phyloP scores from a whole-genome alignment of 2,797 vertebrate species.

The Miichthys miiuy region DNA sequence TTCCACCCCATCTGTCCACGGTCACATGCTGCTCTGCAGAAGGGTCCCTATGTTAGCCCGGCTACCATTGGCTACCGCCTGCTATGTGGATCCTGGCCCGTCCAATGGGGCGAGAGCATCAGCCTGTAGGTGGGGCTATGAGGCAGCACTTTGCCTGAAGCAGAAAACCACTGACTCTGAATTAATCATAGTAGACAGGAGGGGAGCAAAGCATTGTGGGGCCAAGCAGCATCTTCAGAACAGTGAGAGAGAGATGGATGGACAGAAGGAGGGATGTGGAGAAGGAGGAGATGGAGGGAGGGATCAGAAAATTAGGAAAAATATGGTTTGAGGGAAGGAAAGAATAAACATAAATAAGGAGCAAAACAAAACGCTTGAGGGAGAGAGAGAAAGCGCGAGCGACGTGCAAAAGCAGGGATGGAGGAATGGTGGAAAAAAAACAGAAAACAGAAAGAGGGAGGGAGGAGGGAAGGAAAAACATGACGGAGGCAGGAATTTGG shows the following conservation, averaged over 20 bases:
- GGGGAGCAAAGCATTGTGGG: constrained; percentile 77
- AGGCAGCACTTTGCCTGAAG: constrained; percentile 71
- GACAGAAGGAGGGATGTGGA: constrained; percentile 24
- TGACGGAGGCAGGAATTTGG: constrained; percentile 31
- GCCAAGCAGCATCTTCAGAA: constrained; percentile 55
- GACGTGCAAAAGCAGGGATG: neutral
- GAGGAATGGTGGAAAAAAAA: constrained; percentile 9
- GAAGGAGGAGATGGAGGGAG: neutral
- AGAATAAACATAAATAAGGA: neutral
- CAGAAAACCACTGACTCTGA: constrained; percentile 77
- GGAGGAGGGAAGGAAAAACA: neutral
- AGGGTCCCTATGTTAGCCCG: constrained; percentile 44
- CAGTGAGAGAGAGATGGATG: constrained; percentile 23
- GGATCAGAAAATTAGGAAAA: constrained; percentile 1
- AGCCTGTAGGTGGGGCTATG: constrained; percentile 52
- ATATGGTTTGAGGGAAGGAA: neutral
- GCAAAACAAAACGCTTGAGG: neutral
- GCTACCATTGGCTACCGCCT: constrained; percentile 66
- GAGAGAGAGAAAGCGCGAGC: neutral
- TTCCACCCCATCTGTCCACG: constrained; percentile 74
- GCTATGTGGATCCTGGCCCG: constrained; percentile 41
- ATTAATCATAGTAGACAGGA: constrained; percentile 82
- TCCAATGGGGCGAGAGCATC: constrained; percentile 60
- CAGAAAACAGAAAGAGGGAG: neutral
- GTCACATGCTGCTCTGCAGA: constrained; percentile 81